These are phyloP conservation scores for Siniperca undulata DNA, from an alignment of 2,797 vertebrate species.

Conservation along the genomic window DNA sequence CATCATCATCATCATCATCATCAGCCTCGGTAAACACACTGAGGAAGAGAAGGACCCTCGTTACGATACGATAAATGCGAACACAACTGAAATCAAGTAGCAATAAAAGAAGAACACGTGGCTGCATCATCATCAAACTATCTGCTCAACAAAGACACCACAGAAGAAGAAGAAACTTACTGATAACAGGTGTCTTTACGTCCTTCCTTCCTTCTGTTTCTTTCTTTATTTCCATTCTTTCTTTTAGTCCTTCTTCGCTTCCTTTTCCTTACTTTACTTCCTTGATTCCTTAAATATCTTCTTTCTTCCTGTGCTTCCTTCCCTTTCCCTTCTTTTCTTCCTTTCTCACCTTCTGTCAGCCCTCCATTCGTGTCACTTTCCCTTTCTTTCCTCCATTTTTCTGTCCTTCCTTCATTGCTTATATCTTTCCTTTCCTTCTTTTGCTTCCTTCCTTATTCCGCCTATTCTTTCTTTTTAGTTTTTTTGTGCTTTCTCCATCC, in stretches of 20 bases:
- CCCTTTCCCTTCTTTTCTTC: not conserved
- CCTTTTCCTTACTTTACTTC: not conserved
- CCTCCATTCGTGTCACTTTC: not conserved
- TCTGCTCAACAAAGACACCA: not conserved
- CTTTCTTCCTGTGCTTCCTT: not conserved
- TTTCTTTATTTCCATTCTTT: not conserved
- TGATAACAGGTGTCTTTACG: not conserved
- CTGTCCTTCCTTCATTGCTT: not conserved
- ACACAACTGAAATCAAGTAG: too few species aligned
- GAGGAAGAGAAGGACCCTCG: too few species aligned
- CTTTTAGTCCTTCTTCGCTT: not conserved
- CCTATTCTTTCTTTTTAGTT: too few species aligned
- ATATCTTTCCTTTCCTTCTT: not conserved
- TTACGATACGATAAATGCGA: too few species aligned
- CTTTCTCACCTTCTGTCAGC: too few species aligned
- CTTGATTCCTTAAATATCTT: not conserved
- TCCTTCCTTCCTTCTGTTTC: too few species aligned
- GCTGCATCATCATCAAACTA: not conserved
- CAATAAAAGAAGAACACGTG: too few species aligned
- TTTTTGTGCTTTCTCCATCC: not conserved
- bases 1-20: too few species aligned
- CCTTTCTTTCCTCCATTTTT: not conserved
- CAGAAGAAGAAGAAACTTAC: slow-evolving; percentile 14
- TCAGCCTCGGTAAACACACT: too few species aligned
- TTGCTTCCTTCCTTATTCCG: not conserved